Evolutionary conservation across 1,140 invertebrate genomes (phyloP), one percentile per base, ranked within the genome.

Genomic region (Leptinotarsa lineolata): DNA sequence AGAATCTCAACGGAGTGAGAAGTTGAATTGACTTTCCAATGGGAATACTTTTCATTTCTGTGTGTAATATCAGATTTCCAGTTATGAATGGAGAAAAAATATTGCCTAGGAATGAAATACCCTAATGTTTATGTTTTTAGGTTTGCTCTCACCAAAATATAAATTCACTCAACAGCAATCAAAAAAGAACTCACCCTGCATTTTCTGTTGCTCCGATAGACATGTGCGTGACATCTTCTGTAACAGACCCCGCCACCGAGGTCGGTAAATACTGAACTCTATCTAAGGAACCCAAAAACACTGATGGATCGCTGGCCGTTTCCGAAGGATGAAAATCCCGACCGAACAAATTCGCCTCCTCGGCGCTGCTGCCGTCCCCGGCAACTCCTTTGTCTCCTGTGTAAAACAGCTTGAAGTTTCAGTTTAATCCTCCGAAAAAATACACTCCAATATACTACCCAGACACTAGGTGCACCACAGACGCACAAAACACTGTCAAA

Each of bases 381-480:
- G 73, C 74, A 44, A 76, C 75, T 60, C 76, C 72, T 54, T 72
- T 76, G 16, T 69, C 67, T 72, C 76, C 73, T 69, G 79, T 79
- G 72, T 80, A 80, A 77, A 79, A 80, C 79, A 80, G 77, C 68
- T 80, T 80, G 76, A 75, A 68, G 5, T 48, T 54, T 18, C 48
- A 54, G 12, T 54, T 54, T 54, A 54, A 5, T 18, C 0, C 16
- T 54, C 48, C n/a, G 15, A 54, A 54, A n/a, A 54, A 8, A 18
- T 54, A 54, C n/a, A n/a, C 15, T 4, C n/a, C 48, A 15, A 5
- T 4, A 54, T 54, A 16, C 6, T 54, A 18, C 48, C 15, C 48
- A 54, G 15, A 54, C 48, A 54, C 48, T 54, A 3, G n/a, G 30
- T 2, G 8, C 1, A 39, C 30, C 30, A 39, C 30, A 39, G 11